Evolutionary conservation across 2,888 invertebrate species (phyloP).

Genomic region (Microctonus brassicae): DNA sequence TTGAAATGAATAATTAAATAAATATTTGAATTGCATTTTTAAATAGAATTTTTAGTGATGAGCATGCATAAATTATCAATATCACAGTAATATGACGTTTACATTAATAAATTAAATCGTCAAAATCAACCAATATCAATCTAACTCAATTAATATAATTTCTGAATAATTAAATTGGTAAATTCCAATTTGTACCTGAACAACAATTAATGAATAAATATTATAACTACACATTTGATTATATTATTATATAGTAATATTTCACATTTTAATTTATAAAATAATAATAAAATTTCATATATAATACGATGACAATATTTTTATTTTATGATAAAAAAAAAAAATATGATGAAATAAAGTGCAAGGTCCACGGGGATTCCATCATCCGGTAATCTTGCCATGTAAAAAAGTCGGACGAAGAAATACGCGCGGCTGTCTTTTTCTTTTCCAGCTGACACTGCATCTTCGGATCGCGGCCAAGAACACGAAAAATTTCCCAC

Average conservation of each 20-base stretch:
- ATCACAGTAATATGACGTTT: too few species aligned
- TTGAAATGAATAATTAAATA: background rate
- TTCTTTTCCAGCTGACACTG: conserved; percentile 49
- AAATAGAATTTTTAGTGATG: too few species aligned
- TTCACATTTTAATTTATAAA: too few species aligned
- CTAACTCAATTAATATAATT: background rate
- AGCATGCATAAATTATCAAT: too few species aligned
- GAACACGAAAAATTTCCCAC: conserved; percentile 28
- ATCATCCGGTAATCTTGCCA: conserved; percentile 33
- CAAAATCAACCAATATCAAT: background rate
- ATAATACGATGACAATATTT: background rate
- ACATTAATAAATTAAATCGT: background rate
- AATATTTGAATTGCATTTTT: background rate
- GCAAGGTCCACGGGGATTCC: conserved; percentile 12
- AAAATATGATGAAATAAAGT: conserved; percentile 25
- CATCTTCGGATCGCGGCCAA: conserved; percentile 37
- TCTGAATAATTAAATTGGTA: background rate
- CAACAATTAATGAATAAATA: background rate
- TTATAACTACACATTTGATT: too few species aligned
- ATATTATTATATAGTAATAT: too few species aligned
- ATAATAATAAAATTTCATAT: background rate
- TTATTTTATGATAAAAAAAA: conserved; percentile 25
- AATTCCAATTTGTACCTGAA: background rate
- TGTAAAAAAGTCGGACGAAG: conserved; percentile 37
- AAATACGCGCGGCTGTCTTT: conserved; percentile 40